Conservation (phyloP, 2,113 vertebrate species). For the Cynoglossus semilaevis region DNA sequence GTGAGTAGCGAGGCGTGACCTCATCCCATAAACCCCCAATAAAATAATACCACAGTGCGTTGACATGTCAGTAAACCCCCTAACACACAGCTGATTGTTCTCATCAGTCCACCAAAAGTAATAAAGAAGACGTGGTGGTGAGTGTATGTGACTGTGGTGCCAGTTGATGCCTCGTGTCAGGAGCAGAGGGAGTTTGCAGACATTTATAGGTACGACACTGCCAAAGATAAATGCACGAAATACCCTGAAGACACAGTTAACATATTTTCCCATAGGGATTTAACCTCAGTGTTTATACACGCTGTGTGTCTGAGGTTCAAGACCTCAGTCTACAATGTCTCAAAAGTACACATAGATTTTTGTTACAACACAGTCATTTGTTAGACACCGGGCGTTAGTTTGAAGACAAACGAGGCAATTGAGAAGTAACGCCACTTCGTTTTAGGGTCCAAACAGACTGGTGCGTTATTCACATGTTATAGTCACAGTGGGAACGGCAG, state of each 20-base stretch:
- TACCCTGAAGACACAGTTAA: constrained; percentile 10
- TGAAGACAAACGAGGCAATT: constrained; percentile 12
- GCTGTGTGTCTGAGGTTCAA: neutral
- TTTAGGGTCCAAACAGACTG: constrained; percentile 21
- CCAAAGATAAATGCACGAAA: constrained; percentile 16
- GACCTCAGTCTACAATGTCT: neutral
- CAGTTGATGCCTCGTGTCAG: constrained; percentile 12
- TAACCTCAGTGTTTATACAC: too few species aligned
- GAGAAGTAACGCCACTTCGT: constrained; percentile 2
- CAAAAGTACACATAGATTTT: constrained; percentile 16
- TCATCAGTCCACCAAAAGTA: constrained; percentile 29
- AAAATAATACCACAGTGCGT: constrained; percentile 21
- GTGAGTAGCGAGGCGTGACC: constrained; percentile 49
- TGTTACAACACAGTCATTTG: neutral
- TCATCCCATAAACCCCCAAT: constrained; percentile 51
- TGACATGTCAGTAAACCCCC: constrained; percentile 23
- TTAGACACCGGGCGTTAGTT: constrained; percentile 12
- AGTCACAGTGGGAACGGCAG: constrained; percentile 30
- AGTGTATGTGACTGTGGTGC: constrained; percentile 18
- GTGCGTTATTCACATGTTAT: constrained; percentile 34
- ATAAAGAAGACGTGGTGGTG: constrained; percentile 33
- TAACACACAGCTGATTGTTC: constrained; percentile 22
- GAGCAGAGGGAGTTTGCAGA: constrained; percentile 21
- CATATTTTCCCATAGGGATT: too few species aligned
- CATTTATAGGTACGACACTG: constrained; percentile 9